Evolutionary conservation across 2,797 vertebrate species (phyloP), one percentile per base, ranked within the genome.

Genomic region (Stomatorhinus walkeri): DNA sequence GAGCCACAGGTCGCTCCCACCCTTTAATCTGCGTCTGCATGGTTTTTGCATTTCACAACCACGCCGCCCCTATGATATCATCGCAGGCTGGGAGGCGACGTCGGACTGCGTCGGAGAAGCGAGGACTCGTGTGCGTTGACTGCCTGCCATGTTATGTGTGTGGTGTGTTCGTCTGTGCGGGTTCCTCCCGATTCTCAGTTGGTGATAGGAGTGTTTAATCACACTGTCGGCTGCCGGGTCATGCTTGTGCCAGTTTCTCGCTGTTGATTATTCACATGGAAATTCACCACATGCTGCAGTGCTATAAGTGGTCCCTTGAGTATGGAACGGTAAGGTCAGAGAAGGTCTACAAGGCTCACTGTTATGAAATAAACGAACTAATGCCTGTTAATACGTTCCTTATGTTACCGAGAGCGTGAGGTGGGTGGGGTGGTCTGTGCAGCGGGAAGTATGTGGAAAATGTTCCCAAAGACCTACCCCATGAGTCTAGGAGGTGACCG

Each of bases 181-280:
- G 64, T 46, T n/a, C 72, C 19, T 46, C 72, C 19, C 36, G 19
- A 22, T 81, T 46, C 76, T 81, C 76, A 10, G 76, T 81, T 46
- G 76, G 76, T 46, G 76, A 46, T 43, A n/a, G 76, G 36, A 19
- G 40, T 81, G 76, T 81, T 81, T 81, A 48, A 85, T 85, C 81
- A 51, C 81, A 24, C n/a, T 51, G 81, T 24, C 51, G 81, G 43
- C 48, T 51, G 81, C 4, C 19, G 48, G 81, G 22, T 32, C 48
- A 28, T 2, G 24, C 81, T 51, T 7, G 22, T 85, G 81, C 81
- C 48, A 28, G 48, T 51, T 85, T 85, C 43, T 48, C 43, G 81
- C 81, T 51, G 81, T 48, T 85, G 81, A 85, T 49, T 85, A 51
- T 85, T 51, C 43, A 28, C 81, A 51, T 85, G 81, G 43, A 49